Percentiles rank a stretch among this genome's conserved stretches.
phyloP scores from a whole-genome alignment of 2,888 invertebrate species.

The Meganola albula region DNA sequence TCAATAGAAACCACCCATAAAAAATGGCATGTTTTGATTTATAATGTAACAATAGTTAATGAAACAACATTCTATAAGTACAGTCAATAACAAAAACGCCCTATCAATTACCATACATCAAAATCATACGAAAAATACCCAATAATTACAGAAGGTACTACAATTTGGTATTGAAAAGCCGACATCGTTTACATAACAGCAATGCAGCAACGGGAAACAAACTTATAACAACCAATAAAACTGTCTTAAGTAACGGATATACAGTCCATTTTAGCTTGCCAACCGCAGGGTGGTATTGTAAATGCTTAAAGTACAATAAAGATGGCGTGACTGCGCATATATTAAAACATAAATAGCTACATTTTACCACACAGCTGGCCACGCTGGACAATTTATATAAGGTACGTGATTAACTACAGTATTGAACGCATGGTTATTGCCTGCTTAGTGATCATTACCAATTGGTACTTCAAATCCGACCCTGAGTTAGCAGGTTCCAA shows the following conservation, averaged over 20 bases:
- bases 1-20: too few relatives aligned
- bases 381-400: constrained; percentile 47
- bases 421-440: constrained; percentile 28
- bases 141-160: constrained; percentile 43
- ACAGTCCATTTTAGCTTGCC: constrained; percentile 20
- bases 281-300: constrained; percentile 18
- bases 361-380: constrained; percentile 40
- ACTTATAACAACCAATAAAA: constrained; percentile 17
- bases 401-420: constrained; percentile 40
- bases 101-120: constrained; percentile 29
- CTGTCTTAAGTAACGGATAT: constrained; percentile 18
- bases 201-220: constrained; percentile 34
- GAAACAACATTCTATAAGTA: too few relatives aligned
- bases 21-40: too few relatives aligned
- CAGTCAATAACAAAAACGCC: constrained; percentile 17
- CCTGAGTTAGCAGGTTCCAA: constrained; percentile 1
- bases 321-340: constrained; percentile 55
- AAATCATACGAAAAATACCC: constrained; percentile 25
- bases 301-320: constrained; percentile 44
- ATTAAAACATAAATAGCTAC: constrained; percentile 37
- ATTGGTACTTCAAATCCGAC: constrained; percentile 29
- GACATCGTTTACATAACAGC: constrained; percentile 37
- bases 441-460: constrained; percentile 28
- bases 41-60: too few relatives aligned
- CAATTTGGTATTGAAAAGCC: constrained; percentile 41